Conservation (phyloP, 2,888 invertebrate genomes). For the Seira sanloemensis region DNA sequence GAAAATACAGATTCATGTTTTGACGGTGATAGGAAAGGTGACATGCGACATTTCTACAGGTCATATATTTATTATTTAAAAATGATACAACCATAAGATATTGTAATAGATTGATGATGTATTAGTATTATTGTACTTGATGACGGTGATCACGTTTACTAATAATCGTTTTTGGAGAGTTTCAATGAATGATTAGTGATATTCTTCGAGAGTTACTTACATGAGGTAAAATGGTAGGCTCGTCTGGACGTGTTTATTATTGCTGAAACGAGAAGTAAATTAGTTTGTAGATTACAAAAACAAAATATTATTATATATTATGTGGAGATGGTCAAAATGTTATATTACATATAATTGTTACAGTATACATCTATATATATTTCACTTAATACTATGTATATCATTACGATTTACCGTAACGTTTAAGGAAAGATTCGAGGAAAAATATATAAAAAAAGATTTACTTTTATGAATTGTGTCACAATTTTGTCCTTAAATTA, state of each 20-base stretch:
- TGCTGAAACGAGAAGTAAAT: background rate
- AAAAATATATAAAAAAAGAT: constrained; percentile 58
- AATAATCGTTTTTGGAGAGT: background rate
- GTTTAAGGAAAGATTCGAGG: constrained; percentile 10
- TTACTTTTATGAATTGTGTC: constrained; percentile 62
- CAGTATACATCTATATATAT: constrained; percentile 9
- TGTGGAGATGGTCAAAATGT: background rate
- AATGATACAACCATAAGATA: too few species aligned
- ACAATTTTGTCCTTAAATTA: too few species aligned
- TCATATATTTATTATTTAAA: too few species aligned
- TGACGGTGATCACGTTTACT: background rate
- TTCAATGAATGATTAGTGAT: background rate
- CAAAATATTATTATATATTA: background rate
- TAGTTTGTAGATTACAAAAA: background rate
- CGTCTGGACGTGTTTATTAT: background rate
- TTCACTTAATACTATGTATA: constrained; percentile 14
- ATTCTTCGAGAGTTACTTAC: background rate
- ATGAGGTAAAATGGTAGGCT: background rate
- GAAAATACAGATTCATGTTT: too few species aligned
- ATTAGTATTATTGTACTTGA: background rate
- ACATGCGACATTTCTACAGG: too few species aligned
- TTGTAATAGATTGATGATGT: too few species aligned
- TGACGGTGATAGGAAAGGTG: too few species aligned
- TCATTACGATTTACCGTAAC: too few species aligned
- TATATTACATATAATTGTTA: background rate